Conservation (phyloP, 2,113 vertebrate genomes). For the Centropus unirufus region DNA sequence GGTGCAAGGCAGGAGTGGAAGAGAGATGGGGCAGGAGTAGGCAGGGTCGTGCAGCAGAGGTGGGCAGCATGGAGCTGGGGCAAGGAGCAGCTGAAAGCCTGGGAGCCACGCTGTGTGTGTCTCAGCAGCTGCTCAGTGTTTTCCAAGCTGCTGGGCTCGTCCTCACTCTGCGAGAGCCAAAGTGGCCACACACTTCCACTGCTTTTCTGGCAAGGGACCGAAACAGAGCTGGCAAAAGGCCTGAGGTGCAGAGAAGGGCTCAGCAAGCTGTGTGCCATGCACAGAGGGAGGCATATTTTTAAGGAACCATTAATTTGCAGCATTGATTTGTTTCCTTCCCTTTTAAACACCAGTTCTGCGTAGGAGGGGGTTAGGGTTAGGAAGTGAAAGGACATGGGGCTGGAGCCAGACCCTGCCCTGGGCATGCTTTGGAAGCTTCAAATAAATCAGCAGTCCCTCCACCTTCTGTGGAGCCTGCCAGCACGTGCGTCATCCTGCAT, state of each 20-base stretch:
- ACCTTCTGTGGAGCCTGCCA: background rate
- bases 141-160: background rate
- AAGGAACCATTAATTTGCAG: background rate
- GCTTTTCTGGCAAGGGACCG: background rate
- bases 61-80: accelerated
- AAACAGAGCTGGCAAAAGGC: background rate
- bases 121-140: background rate
- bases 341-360: background rate
- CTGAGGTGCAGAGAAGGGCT: background rate
- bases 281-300: background rate
- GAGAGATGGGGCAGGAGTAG: no score
- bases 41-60: accelerated
- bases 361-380: background rate
- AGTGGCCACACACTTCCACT: background rate
- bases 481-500: background rate
- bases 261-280: background rate
- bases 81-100: accelerated
- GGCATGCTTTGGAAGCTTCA: background rate
- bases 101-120: accelerated
- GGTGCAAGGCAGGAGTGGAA: background rate
- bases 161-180: background rate
- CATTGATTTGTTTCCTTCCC: slow-evolving; percentile 6
- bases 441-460: background rate
- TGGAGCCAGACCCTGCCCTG: background rate
- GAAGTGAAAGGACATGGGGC: background rate